Conservation (phyloP, 2,797 vertebrate species). For the Girardinus metallicus region DNA sequence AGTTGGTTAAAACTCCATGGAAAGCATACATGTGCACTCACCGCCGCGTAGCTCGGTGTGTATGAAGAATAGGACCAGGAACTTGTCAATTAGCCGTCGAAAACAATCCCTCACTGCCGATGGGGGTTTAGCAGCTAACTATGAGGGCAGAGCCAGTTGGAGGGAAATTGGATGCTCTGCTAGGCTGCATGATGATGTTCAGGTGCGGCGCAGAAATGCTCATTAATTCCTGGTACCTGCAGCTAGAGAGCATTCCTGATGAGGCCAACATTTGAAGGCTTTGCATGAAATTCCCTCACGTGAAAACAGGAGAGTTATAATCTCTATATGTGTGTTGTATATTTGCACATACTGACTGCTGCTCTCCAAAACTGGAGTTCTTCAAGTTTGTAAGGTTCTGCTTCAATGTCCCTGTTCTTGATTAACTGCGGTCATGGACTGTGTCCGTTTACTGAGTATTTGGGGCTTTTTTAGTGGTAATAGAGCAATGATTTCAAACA, state of each 20-base stretch:
- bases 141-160: constrained; percentile 69
- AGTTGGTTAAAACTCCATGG: constrained; percentile 1
- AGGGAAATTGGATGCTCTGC: constrained; percentile 66
- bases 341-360: not conserved
- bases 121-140: constrained; percentile 65
- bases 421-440: not conserved
- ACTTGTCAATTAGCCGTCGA: constrained; percentile 71
- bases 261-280: constrained; percentile 55
- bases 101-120: constrained; percentile 68
- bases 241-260: constrained; percentile 49
- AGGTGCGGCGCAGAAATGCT: constrained; percentile 68
- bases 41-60: not conserved
- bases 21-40: not conserved
- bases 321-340: constrained; percentile 30
- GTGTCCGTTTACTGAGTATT: not conserved
- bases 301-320: constrained; percentile 45
- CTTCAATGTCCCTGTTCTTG: not conserved
- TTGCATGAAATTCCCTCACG: constrained; percentile 38
- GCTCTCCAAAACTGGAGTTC: not conserved
- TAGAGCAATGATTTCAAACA: not conserved
- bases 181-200: constrained; percentile 67
- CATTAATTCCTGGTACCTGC: constrained; percentile 69
- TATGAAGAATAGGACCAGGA: constrained; percentile 59
- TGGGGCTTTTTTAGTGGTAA: not conserved
- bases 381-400: not conserved